Evolutionary conservation across 30 jellyfish, hydroid and myxozoan species (phyloP).

Genomic region (Cassiopea xamachana): DNA sequence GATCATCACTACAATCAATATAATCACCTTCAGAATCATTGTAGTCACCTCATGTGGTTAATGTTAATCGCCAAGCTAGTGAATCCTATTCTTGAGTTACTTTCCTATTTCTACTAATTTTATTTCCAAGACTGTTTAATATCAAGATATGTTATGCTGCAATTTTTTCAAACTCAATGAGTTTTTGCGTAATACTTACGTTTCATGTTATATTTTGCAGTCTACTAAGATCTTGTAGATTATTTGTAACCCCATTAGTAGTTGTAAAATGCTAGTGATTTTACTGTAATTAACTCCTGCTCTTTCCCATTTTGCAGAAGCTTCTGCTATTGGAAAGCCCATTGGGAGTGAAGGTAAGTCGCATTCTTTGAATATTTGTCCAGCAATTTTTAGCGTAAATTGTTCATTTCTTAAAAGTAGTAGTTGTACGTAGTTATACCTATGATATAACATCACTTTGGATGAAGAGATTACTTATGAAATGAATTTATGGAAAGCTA

Average conservation of each 20-base stretch:
- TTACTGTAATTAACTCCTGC: background rate
- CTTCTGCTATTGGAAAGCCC: constrained; percentile 1
- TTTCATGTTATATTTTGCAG: no score
- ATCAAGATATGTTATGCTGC: no score
- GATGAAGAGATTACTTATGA: background rate
- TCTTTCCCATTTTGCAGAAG: background rate
- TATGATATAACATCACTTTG: background rate
- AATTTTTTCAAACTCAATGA: no score
- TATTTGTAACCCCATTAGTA: background rate
- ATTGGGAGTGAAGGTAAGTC: background rate
- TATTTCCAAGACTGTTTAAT: no score
- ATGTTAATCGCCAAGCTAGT: no score
- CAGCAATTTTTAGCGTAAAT: background rate
- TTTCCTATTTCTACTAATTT: no score
- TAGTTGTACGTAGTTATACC: background rate
- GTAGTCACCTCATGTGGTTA: background rate
- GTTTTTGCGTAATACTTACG: no score
- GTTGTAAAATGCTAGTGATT: background rate
- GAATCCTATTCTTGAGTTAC: no score
- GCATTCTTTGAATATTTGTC: background rate
- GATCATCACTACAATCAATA: background rate
- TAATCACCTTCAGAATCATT: no score
- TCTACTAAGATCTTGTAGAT: background rate
- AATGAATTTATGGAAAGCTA: no score
- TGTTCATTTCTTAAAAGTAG: background rate